These are phyloP conservation scores for Aelia acuminata DNA, from an alignment of 2,888 invertebrate species.

Conservation along the genomic window DNA sequence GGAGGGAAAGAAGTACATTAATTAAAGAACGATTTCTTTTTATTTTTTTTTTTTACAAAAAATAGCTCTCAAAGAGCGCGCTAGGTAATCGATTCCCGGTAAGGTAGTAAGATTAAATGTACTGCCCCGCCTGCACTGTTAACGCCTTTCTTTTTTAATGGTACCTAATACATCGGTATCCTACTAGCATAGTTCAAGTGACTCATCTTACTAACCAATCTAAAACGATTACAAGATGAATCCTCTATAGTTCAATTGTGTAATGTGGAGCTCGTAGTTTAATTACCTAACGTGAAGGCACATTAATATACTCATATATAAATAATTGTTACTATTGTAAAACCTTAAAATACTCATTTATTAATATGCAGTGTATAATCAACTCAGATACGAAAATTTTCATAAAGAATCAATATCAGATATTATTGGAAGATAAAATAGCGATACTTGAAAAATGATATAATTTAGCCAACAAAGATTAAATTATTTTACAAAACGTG, in stretches of 20 bases:
- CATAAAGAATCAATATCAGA: too few relatives aligned
- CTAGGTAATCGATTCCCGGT: constrained; percentile 37
- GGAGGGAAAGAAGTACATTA: constrained; percentile 27
- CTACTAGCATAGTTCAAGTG: neutral
- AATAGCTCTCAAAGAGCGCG: constrained; percentile 6
- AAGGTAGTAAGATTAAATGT: constrained; percentile 28
- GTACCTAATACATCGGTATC: constrained; percentile 8
- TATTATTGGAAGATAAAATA: too few relatives aligned
- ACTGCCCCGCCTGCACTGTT: neutral
- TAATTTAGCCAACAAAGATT: too few relatives aligned
- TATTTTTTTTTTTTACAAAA: constrained; percentile 16
- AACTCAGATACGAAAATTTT: too few relatives aligned
- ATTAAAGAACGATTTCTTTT: neutral
- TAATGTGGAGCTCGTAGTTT: too few relatives aligned
- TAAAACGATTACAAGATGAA: neutral
- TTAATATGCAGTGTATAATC: too few relatives aligned
- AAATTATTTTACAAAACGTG: too few relatives aligned
- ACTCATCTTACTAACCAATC: neutral
- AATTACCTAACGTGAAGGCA: too few relatives aligned
- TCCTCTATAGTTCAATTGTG: neutral
- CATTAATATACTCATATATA: too few relatives aligned
- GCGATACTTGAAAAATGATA: too few relatives aligned
- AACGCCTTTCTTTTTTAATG: neutral
- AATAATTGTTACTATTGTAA: too few relatives aligned
- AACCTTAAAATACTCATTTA: too few relatives aligned